phyloP scores from a whole-genome alignment of 2,113 vertebrate species.

The Thamnophis sirtalis region DNA sequence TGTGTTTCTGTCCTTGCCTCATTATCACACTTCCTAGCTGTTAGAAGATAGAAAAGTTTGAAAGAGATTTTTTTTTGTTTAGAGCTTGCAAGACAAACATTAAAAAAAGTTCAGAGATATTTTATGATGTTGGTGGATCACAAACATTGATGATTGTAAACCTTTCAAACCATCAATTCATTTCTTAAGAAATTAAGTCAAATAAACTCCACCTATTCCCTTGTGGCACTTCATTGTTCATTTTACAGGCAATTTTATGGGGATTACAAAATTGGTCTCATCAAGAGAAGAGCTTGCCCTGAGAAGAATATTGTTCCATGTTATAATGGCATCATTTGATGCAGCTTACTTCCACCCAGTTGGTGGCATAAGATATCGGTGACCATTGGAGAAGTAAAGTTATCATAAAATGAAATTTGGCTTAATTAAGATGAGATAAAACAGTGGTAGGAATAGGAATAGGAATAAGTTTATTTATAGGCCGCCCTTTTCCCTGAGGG shows the following conservation, averaged over 20 bases:
- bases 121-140: slow-evolving; percentile 49
- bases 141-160: slow-evolving; percentile 46
- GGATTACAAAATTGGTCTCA: slow-evolving; percentile 33
- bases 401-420: slow-evolving; percentile 72
- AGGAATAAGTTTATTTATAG: too few species aligned
- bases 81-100: slow-evolving; percentile 40
- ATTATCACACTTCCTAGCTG: slow-evolving; percentile 66
- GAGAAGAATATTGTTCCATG: not conserved
- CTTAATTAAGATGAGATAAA: slow-evolving; percentile 56
- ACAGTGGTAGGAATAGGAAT: too few species aligned
- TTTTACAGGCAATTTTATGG: slow-evolving; percentile 10
- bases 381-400: slow-evolving; percentile 56
- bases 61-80: slow-evolving; percentile 35
- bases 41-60: slow-evolving; percentile 50
- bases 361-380: slow-evolving; percentile 42
- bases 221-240: slow-evolving; percentile 30
- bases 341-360: accelerated
- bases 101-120: slow-evolving; percentile 49
- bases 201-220: slow-evolving; percentile 49
- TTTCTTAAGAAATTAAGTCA: slow-evolving; percentile 51
- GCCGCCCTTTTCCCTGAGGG: too few species aligned
- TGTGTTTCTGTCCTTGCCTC: slow-evolving; percentile 68
- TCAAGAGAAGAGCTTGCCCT: slow-evolving; percentile 36
- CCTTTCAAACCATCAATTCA: slow-evolving; percentile 24
- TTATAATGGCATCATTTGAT: slow-evolving; percentile 30